Percentiles rank a stretch among this genome's conserved stretches.
phyloP scores from a whole-genome alignment of 2,797 vertebrate species.

The Cercopithecus hamlyni region DNA sequence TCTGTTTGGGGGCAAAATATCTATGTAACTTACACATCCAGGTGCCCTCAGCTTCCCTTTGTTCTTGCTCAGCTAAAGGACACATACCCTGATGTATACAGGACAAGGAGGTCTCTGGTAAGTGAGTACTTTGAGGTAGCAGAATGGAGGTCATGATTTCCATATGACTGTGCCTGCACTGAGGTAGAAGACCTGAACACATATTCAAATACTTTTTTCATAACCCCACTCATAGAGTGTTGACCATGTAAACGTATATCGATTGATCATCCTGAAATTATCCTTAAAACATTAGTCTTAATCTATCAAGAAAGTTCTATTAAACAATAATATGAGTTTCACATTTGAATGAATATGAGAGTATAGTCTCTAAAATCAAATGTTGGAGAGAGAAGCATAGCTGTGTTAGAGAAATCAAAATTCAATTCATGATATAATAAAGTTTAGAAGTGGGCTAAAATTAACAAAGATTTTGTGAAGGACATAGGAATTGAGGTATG shows the following conservation, averaged over 20 bases:
- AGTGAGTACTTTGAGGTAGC: not conserved
- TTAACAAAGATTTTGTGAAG: too few relatives aligned
- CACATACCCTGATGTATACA: not conserved
- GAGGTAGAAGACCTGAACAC: not conserved
- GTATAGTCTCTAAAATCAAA: not conserved
- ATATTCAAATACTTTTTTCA: not conserved
- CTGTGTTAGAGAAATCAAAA: not conserved
- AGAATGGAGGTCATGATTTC: not conserved
- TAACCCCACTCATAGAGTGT: not conserved
- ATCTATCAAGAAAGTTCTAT: not conserved
- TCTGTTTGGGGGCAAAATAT: not conserved
- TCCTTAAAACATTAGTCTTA: not conserved
- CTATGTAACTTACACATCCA: not conserved
- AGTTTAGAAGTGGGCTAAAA: not conserved
- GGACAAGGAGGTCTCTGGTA: not conserved
- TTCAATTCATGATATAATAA: not conserved
- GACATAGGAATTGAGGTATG: too few relatives aligned
- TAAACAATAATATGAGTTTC: not conserved
- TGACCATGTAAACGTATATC: not conserved
- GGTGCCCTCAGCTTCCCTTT: not conserved
- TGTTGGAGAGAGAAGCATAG: not conserved
- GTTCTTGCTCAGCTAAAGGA: not conserved
- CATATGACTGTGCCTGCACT: too few relatives aligned
- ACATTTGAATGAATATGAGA: not conserved
- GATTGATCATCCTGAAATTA: not conserved